Evolutionary conservation across 2,888 invertebrate species (phyloP).

Genomic region (Operophtera brumata): DNA sequence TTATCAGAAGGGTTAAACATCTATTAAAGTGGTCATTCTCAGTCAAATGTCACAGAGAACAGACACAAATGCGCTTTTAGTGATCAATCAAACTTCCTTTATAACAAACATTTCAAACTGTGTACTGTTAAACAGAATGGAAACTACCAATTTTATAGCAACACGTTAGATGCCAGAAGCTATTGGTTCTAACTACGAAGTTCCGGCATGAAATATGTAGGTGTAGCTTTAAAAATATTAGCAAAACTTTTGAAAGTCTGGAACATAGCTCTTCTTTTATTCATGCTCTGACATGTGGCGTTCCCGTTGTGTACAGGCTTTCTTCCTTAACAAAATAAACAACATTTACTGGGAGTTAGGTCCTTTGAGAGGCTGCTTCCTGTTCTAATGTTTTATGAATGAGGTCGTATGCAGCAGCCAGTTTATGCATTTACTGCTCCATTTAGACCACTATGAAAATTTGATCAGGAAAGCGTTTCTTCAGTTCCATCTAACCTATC

Average conservation of each 20-base stretch:
- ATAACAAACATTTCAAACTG: not conserved
- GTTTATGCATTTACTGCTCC: constrained; percentile 40
- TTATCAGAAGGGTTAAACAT: no score
- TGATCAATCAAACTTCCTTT: no score
- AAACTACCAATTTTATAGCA: constrained; percentile 1
- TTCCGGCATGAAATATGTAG: constrained; percentile 58
- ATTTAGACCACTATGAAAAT: constrained; percentile 17
- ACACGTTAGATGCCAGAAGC: constrained; percentile 27
- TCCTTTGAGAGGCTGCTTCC: constrained; percentile 72
- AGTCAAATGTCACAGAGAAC: no score
- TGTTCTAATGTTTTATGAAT: constrained; percentile 75
- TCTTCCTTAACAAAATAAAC: constrained; percentile 79
- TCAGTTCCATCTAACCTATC: not conserved
- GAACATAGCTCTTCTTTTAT: constrained; percentile 78
- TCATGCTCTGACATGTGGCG: constrained; percentile 79
- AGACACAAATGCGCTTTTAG: no score
- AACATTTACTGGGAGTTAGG: constrained; percentile 75
- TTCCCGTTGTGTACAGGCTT: constrained; percentile 73
- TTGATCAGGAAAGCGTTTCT: not conserved
- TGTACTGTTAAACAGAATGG: constrained; percentile 1
- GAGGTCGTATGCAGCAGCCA: constrained; percentile 66
- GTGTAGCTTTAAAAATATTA: constrained; percentile 68
- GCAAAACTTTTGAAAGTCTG: constrained; percentile 75
- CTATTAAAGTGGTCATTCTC: no score
- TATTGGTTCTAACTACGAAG: constrained; percentile 53